Conservation (phyloP, 2,113 vertebrate genomes). For the Anhinga rufa region DNA sequence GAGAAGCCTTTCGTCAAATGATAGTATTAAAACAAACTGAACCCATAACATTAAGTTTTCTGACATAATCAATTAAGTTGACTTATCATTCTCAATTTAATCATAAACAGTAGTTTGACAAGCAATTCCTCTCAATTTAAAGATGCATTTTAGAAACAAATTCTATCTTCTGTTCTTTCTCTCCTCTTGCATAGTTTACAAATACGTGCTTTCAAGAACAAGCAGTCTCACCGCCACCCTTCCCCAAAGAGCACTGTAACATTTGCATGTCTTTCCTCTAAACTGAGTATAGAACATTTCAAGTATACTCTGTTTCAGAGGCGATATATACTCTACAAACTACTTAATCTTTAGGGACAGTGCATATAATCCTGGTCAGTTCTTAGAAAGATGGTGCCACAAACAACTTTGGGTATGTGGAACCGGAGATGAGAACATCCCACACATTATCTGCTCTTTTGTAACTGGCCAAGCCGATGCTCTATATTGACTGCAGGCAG, state of each 20-base stretch:
- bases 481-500: not conserved
- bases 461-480: not conserved
- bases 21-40: not conserved
- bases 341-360: not conserved
- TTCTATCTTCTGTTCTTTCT: too few relatives aligned
- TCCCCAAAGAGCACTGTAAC: not conserved
- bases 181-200: not conserved
- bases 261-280: not conserved
- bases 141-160: not conserved
- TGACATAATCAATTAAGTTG: not conserved
- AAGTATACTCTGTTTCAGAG: not conserved
- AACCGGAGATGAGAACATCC: not conserved
- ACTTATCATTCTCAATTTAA: not conserved
- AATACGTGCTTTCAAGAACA: accelerated
- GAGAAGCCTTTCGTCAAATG: not conserved
- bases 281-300: accelerated
- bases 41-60: accelerated
- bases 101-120: not conserved
- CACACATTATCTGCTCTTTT: not conserved
- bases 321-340: not conserved
- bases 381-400: not conserved
- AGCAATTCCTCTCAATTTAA: not conserved
- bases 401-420: not conserved
- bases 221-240: not conserved
- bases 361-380: not conserved